Evolutionary conservation across 1,140 invertebrate species (phyloP).

Genomic region (Drosophila guanche): DNA sequence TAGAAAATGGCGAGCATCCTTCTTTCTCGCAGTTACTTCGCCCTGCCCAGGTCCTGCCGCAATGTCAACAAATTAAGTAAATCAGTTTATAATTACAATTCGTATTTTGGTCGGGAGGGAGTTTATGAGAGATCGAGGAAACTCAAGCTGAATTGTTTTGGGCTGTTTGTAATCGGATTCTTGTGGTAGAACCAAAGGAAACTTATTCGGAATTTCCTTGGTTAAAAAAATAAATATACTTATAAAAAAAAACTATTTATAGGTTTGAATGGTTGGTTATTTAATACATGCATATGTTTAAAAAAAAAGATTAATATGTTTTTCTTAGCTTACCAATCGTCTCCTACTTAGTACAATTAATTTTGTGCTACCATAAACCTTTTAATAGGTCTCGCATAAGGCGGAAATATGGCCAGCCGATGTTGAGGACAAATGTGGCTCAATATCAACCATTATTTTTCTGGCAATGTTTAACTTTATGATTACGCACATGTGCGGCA

Average conservation of each 20-base stretch:
- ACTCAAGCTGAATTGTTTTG: conserved; percentile 6
- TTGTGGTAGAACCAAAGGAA: conserved; percentile 45
- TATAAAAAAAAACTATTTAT: background rate
- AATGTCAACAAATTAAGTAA: conserved; percentile 76
- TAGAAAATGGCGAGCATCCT: conserved; percentile 52
- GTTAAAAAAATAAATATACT: conserved; percentile 49
- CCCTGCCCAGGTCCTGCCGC: conserved; percentile 23
- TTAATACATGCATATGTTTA: too few relatives aligned
- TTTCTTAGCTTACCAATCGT: background rate
- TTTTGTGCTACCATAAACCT: conserved; percentile 38
- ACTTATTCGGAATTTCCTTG: conserved; percentile 34
- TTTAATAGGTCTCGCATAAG: conserved; percentile 66
- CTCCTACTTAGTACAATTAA: conserved; percentile 39
- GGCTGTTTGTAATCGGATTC: conserved; percentile 51
- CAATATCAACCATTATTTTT: conserved; percentile 64
- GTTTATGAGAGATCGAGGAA: conserved; percentile 25
- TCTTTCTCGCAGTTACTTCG: conserved; percentile 13
- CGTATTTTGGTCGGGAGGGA: conserved; percentile 26
- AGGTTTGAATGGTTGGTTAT: too few relatives aligned
- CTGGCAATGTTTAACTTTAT: conserved; percentile 67
- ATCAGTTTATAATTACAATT: conserved; percentile 75
- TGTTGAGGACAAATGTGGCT: conserved; percentile 47
- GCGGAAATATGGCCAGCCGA: conserved; percentile 53
- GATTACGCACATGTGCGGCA: conserved; percentile 59
- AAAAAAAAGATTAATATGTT: background rate